Conservation (phyloP, 2,888 invertebrate genomes). For the Pardosa pseudoannulata region DNA sequence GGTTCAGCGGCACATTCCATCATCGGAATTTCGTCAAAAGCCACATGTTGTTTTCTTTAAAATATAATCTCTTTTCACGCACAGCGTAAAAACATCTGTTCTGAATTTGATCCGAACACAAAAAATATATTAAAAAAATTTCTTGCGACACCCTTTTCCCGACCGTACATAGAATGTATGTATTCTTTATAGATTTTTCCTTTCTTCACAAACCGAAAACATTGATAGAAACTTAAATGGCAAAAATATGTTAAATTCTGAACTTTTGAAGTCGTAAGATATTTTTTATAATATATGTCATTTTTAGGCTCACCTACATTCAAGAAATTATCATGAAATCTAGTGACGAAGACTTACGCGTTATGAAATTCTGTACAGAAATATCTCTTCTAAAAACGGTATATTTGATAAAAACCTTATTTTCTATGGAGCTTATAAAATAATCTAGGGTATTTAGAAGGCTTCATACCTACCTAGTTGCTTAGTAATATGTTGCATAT, state of each 20-base stretch:
- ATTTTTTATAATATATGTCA: not conserved
- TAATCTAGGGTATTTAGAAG: too few species aligned
- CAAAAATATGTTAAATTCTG: slow-evolving; percentile 50
- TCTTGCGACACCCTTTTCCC: slow-evolving; percentile 5
- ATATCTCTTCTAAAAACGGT: too few species aligned
- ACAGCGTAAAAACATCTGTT: slow-evolving; percentile 25
- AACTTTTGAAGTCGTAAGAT: slow-evolving; percentile 18
- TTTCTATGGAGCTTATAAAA: too few species aligned
- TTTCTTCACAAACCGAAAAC: slow-evolving; percentile 5
- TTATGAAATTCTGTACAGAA: too few species aligned
- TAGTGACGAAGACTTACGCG: too few species aligned
- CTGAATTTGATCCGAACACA: slow-evolving; percentile 34
- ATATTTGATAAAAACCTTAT: too few species aligned
- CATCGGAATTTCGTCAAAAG: slow-evolving; percentile 35
- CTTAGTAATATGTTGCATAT: too few species aligned
- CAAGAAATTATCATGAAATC: too few species aligned
- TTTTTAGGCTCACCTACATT: too few species aligned
- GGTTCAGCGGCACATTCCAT: not conserved
- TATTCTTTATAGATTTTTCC: not conserved
- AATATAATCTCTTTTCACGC: not conserved
- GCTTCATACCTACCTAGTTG: too few species aligned
- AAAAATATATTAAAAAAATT: slow-evolving; percentile 17
- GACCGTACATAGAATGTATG: slow-evolving; percentile 10
- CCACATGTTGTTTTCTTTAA: slow-evolving; percentile 21
- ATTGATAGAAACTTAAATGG: slow-evolving; percentile 24